These are phyloP conservation scores for Cyanoderma ruficeps DNA, from an alignment of 2,113 vertebrate genomes.

Conservation along the genomic window DNA sequence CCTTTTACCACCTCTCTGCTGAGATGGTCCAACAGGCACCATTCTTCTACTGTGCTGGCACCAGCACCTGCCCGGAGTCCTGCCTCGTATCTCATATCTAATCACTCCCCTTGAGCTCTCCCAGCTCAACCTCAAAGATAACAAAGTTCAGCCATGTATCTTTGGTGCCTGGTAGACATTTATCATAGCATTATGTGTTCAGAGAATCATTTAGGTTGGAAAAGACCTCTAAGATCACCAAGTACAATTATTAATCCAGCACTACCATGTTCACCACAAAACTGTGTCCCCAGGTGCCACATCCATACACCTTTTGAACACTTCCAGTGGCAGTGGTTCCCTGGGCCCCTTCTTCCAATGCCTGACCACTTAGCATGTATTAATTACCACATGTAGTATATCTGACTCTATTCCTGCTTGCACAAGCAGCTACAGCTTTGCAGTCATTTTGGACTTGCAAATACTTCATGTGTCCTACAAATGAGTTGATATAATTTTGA, in stretches of 20 bases:
- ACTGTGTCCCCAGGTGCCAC: neutral
- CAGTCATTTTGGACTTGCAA: neutral
- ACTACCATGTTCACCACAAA: neutral
- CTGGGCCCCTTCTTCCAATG: neutral
- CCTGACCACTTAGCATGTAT: neutral
- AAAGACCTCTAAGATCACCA: neutral
- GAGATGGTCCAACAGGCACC: neutral
- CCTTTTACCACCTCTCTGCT: neutral
- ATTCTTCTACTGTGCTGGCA: neutral
- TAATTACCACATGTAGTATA: neutral
- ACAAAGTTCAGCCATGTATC: neutral
- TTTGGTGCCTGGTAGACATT: neutral
- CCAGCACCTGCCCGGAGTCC: rapidly evolving
- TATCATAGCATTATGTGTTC: neutral
- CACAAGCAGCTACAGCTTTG: neutral
- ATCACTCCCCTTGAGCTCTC: neutral
- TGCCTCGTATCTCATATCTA: neutral
- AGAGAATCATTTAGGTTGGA: neutral
- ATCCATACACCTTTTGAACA: neutral
- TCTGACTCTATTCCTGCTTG: neutral
- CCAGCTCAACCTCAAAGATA: neutral
- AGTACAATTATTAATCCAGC: neutral
- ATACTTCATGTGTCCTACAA: neutral
- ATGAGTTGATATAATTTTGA: neutral
- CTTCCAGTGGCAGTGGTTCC: neutral